Base-by-base conservation (phyloP, 1,140 invertebrate genomes). In the Portunus trituberculatus region DNA sequence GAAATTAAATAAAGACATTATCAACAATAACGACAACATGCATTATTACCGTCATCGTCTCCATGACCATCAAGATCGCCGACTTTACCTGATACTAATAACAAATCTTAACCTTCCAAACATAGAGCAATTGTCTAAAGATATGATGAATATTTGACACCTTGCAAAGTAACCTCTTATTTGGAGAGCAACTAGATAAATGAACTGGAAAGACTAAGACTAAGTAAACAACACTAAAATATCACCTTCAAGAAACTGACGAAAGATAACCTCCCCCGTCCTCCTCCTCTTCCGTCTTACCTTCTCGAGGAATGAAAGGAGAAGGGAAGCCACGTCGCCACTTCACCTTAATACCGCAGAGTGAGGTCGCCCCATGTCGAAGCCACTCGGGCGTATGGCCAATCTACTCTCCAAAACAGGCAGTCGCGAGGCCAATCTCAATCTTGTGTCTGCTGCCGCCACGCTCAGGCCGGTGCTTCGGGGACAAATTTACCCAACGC, bases 341-440 rank as follows among this genome's bases (percentile, higher is more conserved):
- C 67, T 76, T 8, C 25, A 76, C 0, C 67, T 76, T 76, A 76
- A 76, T 76, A 76, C 67, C 25, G n/a, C 12, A 76, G 67, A 76
- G 67, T 76, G 67, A 76, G 67, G 67, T 76, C 67, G 67, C 25
- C n/a, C 67, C 67, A 59, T n/a, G 67, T n/a, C n/a, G 67, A 76
- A n/a, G 67, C 25, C 25, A 76, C 67, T 76, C 67, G 25, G 4
- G 20, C 67, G 67, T 59, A 76, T 76, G 20, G 67, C 67, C 67
- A 76, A 76, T 76, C 67, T n/a, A 76, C 67, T 76, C 67, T 25
- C 67, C 67, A n/a, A n/a, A 76, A 76, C 67, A 76, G 67, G 12
- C 6, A n/a, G 67, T 76, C 67, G n/a, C 67, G 67, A n/a, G 67
- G 67, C 67, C 67, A 76, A 76, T 76, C 67, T 76, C 67, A 76